These are phyloP conservation scores for Pleuronectes platessa DNA, from an alignment of 2,113 vertebrate genomes.

Conservation along the genomic window DNA sequence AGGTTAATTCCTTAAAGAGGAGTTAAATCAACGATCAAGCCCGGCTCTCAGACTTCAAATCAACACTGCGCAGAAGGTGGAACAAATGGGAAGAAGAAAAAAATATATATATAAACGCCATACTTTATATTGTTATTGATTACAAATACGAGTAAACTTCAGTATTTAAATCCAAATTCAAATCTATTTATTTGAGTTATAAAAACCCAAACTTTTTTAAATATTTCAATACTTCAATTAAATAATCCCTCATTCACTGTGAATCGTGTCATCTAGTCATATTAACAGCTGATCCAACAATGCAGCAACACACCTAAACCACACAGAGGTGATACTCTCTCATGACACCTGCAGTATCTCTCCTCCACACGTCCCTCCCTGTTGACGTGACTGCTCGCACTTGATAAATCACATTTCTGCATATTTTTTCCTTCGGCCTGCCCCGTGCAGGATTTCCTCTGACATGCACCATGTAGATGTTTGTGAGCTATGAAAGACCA, in stretches of 20 bases:
- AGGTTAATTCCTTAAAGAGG: conserved; percentile 52
- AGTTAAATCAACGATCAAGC: conserved; percentile 34
- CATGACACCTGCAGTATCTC: conserved; percentile 17
- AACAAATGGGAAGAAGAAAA: neutral
- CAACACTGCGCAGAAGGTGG: neutral
- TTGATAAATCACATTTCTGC: conserved; percentile 56
- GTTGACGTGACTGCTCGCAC: conserved; percentile 32
- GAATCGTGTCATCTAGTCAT: neutral
- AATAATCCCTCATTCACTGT: neutral
- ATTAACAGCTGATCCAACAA: conserved; percentile 25
- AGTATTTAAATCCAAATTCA: neutral
- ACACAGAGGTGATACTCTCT: conserved; percentile 9
- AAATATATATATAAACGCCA: too few relatives aligned
- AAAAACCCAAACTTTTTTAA: neutral
- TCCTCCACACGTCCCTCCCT: conserved; percentile 21
- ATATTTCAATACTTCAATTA: neutral
- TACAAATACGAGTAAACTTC: neutral
- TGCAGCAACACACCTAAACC: conserved; percentile 2
- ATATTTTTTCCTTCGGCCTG: conserved; percentile 49
- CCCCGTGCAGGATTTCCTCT: conserved; percentile 18
- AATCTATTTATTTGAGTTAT: neutral
- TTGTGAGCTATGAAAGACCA: conserved; percentile 47
- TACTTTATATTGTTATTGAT: neutral
- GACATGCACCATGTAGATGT: conserved; percentile 52
- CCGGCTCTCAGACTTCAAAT: conserved; percentile 15